These are phyloP conservation scores for Glandiceps talaboti DNA, from an alignment of 53 echinoderm and acorn worm genomes.

Conservation along the genomic window DNA sequence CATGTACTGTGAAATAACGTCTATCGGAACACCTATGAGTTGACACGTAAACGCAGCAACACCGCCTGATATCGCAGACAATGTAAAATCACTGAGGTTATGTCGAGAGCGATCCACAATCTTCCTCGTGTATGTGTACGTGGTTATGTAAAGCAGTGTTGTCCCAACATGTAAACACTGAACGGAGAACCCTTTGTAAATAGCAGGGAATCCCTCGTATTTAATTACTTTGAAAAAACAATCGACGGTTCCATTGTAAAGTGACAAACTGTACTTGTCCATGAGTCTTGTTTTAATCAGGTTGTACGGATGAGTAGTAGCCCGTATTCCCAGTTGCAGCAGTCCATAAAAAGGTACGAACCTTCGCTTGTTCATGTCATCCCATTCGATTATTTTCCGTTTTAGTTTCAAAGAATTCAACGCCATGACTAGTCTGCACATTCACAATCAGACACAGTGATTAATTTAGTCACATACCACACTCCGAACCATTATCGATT, in stretches of 20 bases:
- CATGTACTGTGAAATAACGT: constrained; percentile 70
- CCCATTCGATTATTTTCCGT: constrained; percentile 46
- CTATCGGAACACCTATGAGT: constrained; percentile 75
- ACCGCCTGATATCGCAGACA: constrained; percentile 75
- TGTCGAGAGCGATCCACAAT: constrained; percentile 8
- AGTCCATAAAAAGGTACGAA: constrained; percentile 44
- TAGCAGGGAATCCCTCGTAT: constrained; percentile 74
- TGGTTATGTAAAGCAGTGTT: constrained; percentile 77
- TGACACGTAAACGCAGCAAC: constrained; percentile 75
- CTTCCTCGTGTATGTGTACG: constrained; percentile 61
- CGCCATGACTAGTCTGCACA: too few relatives aligned
- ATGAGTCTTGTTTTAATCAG: constrained; percentile 76
- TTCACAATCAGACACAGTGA: too few relatives aligned
- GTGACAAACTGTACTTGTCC: constrained; percentile 44
- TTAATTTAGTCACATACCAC: too few relatives aligned
- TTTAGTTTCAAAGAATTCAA: neutral
- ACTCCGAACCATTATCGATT: too few relatives aligned
- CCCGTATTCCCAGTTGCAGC: constrained; percentile 45
- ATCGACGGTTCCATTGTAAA: constrained; percentile 77
- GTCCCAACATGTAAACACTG: constrained; percentile 49
- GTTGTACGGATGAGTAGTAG: constrained; percentile 49
- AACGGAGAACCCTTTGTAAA: constrained; percentile 86
- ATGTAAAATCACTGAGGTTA: constrained; percentile 41
- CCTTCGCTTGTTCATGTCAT: constrained; percentile 84
- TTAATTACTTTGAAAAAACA: constrained; percentile 65